Evolutionary conservation across 1,140 invertebrate species (phyloP).

Genomic region (Coelopa frigida): DNA sequence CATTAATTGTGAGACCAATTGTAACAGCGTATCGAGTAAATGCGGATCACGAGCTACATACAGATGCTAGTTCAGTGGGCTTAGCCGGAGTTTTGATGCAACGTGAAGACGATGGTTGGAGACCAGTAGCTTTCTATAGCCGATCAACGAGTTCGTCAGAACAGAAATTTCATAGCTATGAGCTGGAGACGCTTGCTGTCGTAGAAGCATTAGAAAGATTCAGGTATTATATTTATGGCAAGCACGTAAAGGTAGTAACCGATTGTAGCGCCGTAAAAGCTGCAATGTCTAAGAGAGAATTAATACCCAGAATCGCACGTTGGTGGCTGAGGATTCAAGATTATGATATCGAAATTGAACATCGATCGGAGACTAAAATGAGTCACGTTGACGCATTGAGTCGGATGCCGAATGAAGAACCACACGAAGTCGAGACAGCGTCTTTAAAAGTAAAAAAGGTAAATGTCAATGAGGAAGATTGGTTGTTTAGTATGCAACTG

Average conservation of each 20-base stretch:
- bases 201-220: conserved; percentile 11
- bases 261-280: conserved; percentile 34
- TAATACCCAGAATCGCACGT: neutral
- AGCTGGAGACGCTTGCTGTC: conserved; percentile 17
- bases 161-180: conserved; percentile 29
- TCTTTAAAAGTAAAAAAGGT: no score
- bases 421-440: no score
- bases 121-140: conserved; percentile 15
- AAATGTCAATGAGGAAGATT: no score
- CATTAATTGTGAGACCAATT: neutral
- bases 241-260: conserved; percentile 37
- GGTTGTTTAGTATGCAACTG: no score
- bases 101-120: conserved; percentile 5
- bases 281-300: conserved; percentile 20
- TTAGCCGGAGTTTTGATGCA: conserved; percentile 35
- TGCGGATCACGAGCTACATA: conserved; percentile 25
- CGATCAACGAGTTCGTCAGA: conserved; percentile 16
- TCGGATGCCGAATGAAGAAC: neutral
- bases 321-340: conserved; percentile 1
- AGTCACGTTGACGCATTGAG: conserved; percentile 4
- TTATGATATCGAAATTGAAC: neutral
- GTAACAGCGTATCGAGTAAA: conserved; percentile 11
- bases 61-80: conserved; percentile 26
- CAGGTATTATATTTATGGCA: conserved; percentile 41
- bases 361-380: neutral